Base-by-base conservation (phyloP, 2,888 invertebrate species). In the Euclidia mi region DNA sequence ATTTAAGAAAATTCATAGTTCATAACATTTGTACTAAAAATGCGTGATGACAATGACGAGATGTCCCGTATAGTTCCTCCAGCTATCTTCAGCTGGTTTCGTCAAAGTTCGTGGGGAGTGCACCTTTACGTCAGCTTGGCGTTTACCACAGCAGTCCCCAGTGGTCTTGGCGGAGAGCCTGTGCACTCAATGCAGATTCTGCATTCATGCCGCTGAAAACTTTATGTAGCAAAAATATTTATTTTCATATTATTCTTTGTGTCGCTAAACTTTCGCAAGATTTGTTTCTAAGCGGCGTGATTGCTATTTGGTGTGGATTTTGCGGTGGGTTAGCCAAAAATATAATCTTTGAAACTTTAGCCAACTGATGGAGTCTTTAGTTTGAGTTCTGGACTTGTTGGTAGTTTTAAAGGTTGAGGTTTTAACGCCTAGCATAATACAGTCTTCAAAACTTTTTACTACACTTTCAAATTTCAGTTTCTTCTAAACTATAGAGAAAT, bases 81-180 rank as follows among this genome's bases (percentile, higher is more conserved):
- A 12, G 10, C 12, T 12, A 3, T 10, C 11, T 20, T 6, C 20
- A 35, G 32, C 3, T 14, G 25, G 40, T 7, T 44, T 40, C 45
- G 38, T 9, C 6, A 2, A 34, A 11, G n/a, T 9, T 46, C 14
- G 48, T 25, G 32, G 2, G 15, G 17, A 56, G 29, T 31, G 10
- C 18, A 65, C 18, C 35, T 45, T n/a, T 43, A 40, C 10, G 41
- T 34, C 10, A 28, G 49, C 47, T 52, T 44, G 51, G 37, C 14
- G 32, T 66, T 56, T 52, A 32, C 56, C 47, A 53, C 34, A 31
- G 1, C 31, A 29, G n/a, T n/a, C 41, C 37, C 28, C 28, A 2
- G 10, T 50, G 3, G 29, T 6, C 2, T 31, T 61, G 48, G 57
- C 47, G 43, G n/a, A 1, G 10, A 14, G 49, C 37, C 35, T 66